Base-by-base conservation (phyloP, 1,140 invertebrate genomes). In the Zophobas morio region DNA sequence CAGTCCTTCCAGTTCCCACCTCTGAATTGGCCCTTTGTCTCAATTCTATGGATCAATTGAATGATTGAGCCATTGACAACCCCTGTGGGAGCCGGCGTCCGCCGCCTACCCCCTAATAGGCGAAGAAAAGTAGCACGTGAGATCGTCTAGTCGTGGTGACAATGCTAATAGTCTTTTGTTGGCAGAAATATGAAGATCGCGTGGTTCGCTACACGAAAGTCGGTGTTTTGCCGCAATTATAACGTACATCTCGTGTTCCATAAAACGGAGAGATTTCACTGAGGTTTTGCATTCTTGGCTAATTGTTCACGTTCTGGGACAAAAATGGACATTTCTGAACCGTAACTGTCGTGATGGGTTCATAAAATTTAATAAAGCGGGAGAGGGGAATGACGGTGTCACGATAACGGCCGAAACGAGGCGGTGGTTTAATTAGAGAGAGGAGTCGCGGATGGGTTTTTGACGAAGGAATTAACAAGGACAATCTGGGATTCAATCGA, bases 101-200 rank as follows among this genome's bases (percentile, higher is more conserved):
- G 20, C 20, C 20, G 20, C 20, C 20, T 20, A 20, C 20, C 20
- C 20, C 20, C 20, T 20, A 20, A 20, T 20, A 1, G 36, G 33
- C 8, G 33, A 32, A 6, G 60, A 66, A 66, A 66, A 66, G 60
- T 66, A 66, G 60, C 60, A 20, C 60, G 60, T 66, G 60, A 42
- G 60, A 66, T 42, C 32, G 1, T 20, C 2, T 51, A 8, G 2
- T 63, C 33, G 39, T 39, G n/a, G 20, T 66, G 60, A 66, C 60
- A 66, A 66, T 66, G 60, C 39, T 57, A 66, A 66, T 66, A n/a
- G 60, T 66, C 60, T 66, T 66, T 66, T 66, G 60, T 66, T 66
- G 1, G 39, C 37, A 66, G 6, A 66, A 66, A 66, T 66, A 66
- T 66, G 39, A 46, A 42, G 60, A 66, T 66, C 39, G 60, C 60